phyloP scores from a whole-genome alignment of 1,140 invertebrate species.

The Aculops lycopersici region DNA sequence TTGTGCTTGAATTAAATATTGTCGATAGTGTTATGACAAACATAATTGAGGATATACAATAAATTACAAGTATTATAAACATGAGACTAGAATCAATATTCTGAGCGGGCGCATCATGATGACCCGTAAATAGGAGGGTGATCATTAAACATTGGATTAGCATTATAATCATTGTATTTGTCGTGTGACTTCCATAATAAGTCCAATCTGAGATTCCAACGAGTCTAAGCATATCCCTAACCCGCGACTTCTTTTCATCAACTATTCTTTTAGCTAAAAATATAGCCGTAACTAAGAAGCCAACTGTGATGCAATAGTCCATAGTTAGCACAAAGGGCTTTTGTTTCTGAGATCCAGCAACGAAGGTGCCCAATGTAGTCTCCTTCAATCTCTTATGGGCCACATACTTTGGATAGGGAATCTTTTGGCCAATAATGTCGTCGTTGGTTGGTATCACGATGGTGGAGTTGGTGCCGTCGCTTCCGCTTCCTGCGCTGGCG shows the following conservation, averaged over 20 bases:
- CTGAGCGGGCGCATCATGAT: conserved; percentile 3
- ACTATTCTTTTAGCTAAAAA: conserved; percentile 5
- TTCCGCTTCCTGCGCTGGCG: not conserved
- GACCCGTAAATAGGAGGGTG: conserved; percentile 3
- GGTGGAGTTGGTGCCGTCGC: not conserved
- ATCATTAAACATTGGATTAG: conserved; percentile 3
- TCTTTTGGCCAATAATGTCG: conserved; percentile 4
- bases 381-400: conserved; percentile 5
- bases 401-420: conserved; percentile 8
- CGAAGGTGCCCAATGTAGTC: conserved; percentile 3
- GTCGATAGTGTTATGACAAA: conserved; percentile 2
- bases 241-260: conserved; percentile 5
- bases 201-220: conserved; percentile 6
- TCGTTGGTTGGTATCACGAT: conserved; percentile 2
- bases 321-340: conserved; percentile 6
- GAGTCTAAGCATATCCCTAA: conserved; percentile 5
- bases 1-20: conserved; percentile 1
- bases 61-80: conserved; percentile 2
- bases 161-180: conserved; percentile 6
- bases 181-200: conserved; percentile 3
- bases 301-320: conserved; percentile 5
- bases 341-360: conserved; percentile 4
- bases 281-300: conserved; percentile 6
- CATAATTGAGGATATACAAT: conserved; percentile 2
- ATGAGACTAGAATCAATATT: conserved; percentile 1